Base-by-base conservation (phyloP, 1,140 invertebrate species). In the Hycleus cichorii region DNA sequence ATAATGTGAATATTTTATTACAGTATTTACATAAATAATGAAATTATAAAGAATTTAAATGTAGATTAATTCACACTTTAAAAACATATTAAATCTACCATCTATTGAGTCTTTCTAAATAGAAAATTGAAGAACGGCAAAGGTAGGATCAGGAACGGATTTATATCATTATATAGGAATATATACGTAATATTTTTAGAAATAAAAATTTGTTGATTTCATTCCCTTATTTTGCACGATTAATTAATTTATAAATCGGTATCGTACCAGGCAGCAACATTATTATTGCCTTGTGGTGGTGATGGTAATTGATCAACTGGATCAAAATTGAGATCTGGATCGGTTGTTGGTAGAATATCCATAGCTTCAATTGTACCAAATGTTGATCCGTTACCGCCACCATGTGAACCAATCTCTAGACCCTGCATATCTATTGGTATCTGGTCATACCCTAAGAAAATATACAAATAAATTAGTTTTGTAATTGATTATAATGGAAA, bases 221-320 rank as follows among this genome's bases (percentile, higher is more conserved):
- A 67, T 78, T 18, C 18, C 18, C 18, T 18, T 18, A 18, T 18
- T 18, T 18, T 18, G 18, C 18, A 18, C 18, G 18, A 1, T 18
- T 18, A 18, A 18, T 18, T 18, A 18, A 18, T 18, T 18, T 88
- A 97, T 68, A 96, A 85, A 76, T 96, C 94, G 60, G 94, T 96
- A 76, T 97, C 94, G 78, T 95, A 95, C 93, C 93, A 95, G 65
- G 92, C 90, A 61, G 91, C 90, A 51, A 91, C 86, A 70, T 93
- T 90, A 71, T 88, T 90, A 75, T 93, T 91, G 72, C 93, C 91
- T 66, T 88, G 88, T 47, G 91, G 90, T 44, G 91, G 92, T 64
- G 90, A 88, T 49, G 89, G 87, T 72, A 91, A 84, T 68, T 87
- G 86, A 69, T 92, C 87, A 72, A 93, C 88, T 54, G 83, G 85